A percentile compares a stretch with the other conserved stretches of the same genome.
Evolutionary conservation across 1,140 invertebrate genomes (phyloP).

Genomic region (Alviniconcha marisindica): DNA sequence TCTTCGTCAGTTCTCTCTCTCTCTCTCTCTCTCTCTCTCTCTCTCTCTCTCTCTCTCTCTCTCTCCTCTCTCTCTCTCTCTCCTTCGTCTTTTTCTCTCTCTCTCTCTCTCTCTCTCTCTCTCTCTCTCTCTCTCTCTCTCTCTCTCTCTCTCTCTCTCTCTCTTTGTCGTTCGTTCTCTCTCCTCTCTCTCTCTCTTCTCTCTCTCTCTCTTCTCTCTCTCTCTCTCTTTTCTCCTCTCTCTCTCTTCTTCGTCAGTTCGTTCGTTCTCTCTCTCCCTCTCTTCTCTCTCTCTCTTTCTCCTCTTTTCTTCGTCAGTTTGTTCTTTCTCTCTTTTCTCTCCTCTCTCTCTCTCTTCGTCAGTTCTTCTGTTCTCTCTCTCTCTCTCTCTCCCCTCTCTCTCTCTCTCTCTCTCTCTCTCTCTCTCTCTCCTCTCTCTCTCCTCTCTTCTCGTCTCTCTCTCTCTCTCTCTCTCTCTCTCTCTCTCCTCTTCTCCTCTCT

Average conservation of each 20-base stretch:
- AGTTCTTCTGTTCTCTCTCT: no score
- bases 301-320: neutral
- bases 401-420: no score
- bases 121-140: constrained; percentile 9
- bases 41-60: constrained; percentile 25
- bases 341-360: no score
- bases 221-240: neutral
- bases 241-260: neutral
- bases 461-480: no score
- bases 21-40: constrained; percentile 9
- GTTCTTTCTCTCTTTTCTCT: no score
- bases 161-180: neutral
- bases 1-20: neutral
- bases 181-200: neutral
- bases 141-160: constrained; percentile 6
- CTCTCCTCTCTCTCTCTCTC: neutral
- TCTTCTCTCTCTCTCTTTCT: no score
- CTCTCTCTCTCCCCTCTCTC: no score
- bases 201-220: neutral
- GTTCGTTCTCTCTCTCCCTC: neutral
- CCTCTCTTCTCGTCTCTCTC: no score
- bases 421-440: no score
- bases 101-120: neutral
- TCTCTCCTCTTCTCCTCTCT: no score
- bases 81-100: neutral